phyloP scores from a whole-genome alignment of 2,113 vertebrate genomes.

The Paralichthys olivaceus region DNA sequence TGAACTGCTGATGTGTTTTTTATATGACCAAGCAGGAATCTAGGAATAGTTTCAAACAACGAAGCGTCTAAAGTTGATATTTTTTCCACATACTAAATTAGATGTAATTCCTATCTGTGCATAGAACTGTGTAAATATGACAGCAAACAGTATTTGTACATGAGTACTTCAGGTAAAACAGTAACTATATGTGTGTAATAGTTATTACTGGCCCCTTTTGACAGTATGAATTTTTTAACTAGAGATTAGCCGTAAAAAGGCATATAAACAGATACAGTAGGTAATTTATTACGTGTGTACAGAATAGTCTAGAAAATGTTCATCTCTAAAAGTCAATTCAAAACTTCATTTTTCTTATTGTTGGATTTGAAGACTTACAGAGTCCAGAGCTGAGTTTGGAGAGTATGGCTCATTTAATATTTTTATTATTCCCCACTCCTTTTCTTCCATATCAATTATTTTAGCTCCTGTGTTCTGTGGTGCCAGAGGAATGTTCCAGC shows the following conservation, averaged over 20 bases:
- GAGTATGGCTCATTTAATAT: constrained; percentile 1
- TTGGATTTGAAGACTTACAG: constrained; percentile 31
- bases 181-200: constrained; percentile 36
- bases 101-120: constrained; percentile 44
- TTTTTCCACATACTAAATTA: constrained; percentile 22
- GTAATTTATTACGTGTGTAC: constrained; percentile 56
- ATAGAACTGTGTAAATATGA: constrained; percentile 67
- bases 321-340: constrained; percentile 5
- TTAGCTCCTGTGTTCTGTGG: constrained; percentile 31
- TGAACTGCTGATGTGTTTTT: constrained; percentile 20
- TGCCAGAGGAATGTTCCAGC: constrained; percentile 46
- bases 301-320: constrained; percentile 29
- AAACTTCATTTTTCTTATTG: constrained; percentile 31
- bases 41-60: constrained; percentile 9
- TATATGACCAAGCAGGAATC: constrained; percentile 27
- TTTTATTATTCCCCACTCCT: neutral
- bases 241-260: constrained; percentile 39
- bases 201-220: constrained; percentile 15
- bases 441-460: constrained; percentile 9
- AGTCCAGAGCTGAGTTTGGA: neutral
- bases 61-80: constrained; percentile 25
- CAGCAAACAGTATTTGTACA: constrained; percentile 72
- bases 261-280: constrained; percentile 38
- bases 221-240: constrained; percentile 39
- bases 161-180: constrained; percentile 38